Evolutionary conservation across 2,888 invertebrate species (phyloP).

Genomic region (Apamea crenata): DNA sequence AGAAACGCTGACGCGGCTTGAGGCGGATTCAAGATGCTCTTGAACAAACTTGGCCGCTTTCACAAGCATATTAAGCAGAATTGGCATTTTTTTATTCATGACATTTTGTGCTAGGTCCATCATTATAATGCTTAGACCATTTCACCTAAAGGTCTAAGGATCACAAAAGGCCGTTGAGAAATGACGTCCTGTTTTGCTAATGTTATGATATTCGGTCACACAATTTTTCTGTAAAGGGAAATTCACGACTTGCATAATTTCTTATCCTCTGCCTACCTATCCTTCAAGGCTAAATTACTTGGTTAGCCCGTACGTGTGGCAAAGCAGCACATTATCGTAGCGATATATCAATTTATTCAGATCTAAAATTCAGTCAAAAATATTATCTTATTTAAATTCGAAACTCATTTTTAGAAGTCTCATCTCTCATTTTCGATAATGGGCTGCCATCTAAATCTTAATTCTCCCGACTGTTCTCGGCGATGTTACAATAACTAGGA

Average conservation of each 20-base stretch:
- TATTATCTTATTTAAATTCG: slow-evolving; percentile 3
- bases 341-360: too few relatives aligned
- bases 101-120: slow-evolving; percentile 22
- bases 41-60: slow-evolving; percentile 87
- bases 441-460: slow-evolving; percentile 75
- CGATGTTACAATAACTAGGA: slow-evolving; percentile 70
- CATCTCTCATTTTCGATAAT: slow-evolving; percentile 67
- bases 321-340: background rate
- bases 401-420: slow-evolving; percentile 1
- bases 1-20: slow-evolving; percentile 81
- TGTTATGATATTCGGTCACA: background rate
- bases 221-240: background rate
- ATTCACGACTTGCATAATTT: background rate
- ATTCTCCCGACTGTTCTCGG: slow-evolving; percentile 71
- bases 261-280: background rate
- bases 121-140: slow-evolving; percentile 3
- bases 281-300: background rate
- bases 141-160: too few relatives aligned
- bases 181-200: background rate
- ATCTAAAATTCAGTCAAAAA: background rate
- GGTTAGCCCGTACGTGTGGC: background rate
- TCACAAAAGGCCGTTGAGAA: background rate
- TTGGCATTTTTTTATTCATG: slow-evolving; percentile 77
- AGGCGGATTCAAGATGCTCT: slow-evolving; percentile 78
- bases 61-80: slow-evolving; percentile 80